A percentile compares a stretch with the other conserved stretches of the same genome.
Conservation (phyloP, 2,797 vertebrate species). For the Sitta carolinensis region DNA sequence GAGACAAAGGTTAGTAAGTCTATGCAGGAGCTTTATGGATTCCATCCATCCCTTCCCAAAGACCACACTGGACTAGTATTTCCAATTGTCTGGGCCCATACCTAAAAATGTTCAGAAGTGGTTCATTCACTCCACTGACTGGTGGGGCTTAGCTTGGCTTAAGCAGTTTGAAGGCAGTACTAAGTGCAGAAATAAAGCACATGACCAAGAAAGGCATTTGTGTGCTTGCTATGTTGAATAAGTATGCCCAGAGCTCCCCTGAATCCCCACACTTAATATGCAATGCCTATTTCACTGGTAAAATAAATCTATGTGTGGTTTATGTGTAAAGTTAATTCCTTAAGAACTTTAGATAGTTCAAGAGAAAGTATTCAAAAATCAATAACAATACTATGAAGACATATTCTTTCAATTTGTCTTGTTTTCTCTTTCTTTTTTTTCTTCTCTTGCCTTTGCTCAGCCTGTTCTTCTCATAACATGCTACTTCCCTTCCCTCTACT, state of each 20-base stretch:
- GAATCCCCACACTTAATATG: not conserved
- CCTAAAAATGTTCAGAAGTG: not conserved
- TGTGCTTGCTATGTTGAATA: not conserved
- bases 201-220: not conserved
- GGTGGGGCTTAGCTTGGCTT: not conserved
- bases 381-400: not conserved
- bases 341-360: not conserved
- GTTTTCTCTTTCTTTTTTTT: not conserved
- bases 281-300: not conserved
- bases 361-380: not conserved
- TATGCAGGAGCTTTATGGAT: not conserved
- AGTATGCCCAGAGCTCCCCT: not conserved
- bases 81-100: not conserved
- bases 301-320: not conserved
- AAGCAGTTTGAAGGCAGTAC: not conserved
- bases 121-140: not conserved
- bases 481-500: not conserved
- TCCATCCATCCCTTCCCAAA: not conserved
- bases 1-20: not conserved
- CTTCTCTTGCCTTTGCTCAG: not conserved
- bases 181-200: not conserved
- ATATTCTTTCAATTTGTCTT: not conserved
- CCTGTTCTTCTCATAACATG: not conserved
- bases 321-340: not conserved
- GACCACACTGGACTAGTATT: not conserved